A percentile compares a stretch with the other conserved stretches of the same genome.
Evolutionary conservation across 2,888 invertebrate genomes (phyloP).

Genomic region (Euzophera pinguis): DNA sequence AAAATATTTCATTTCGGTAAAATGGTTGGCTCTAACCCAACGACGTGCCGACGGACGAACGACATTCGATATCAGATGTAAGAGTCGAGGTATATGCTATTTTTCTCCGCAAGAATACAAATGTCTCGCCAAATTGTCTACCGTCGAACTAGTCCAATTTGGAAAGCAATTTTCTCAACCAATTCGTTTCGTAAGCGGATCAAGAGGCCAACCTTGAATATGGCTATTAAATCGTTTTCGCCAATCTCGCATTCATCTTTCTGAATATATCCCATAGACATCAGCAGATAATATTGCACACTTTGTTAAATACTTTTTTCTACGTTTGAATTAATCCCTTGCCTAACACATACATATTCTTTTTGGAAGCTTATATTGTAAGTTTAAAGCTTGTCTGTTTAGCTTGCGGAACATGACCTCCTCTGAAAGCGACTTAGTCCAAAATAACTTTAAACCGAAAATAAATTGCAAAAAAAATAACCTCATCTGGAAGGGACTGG

Average conservation of each 20-base stretch:
- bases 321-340: not conserved
- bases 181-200: conserved; percentile 76
- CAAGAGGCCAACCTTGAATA: conserved; percentile 73
- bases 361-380: no score
- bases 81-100: conserved; percentile 62
- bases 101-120: conserved; percentile 77
- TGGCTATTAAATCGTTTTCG: conserved; percentile 67
- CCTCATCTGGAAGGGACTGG: no score
- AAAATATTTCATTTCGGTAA: conserved; percentile 64
- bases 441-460: no score
- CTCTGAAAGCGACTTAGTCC: no score
- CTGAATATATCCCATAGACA: conserved; percentile 22
- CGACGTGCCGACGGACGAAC: conserved; percentile 55
- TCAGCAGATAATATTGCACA: not conserved
- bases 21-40: conserved; percentile 72
- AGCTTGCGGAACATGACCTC: no score
- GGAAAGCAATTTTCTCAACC: conserved; percentile 76
- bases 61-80: conserved; percentile 69
- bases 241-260: conserved; percentile 57
- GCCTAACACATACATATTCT: no score
- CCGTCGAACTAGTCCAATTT: conserved; percentile 76
- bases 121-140: conserved; percentile 78
- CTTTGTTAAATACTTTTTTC: not conserved
- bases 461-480: no score
- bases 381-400: no score